A percentile compares a stretch with the other conserved stretches of the same genome.
phyloP scores from a whole-genome alignment of 2,888 invertebrate species.

The Stenurella melanura region DNA sequence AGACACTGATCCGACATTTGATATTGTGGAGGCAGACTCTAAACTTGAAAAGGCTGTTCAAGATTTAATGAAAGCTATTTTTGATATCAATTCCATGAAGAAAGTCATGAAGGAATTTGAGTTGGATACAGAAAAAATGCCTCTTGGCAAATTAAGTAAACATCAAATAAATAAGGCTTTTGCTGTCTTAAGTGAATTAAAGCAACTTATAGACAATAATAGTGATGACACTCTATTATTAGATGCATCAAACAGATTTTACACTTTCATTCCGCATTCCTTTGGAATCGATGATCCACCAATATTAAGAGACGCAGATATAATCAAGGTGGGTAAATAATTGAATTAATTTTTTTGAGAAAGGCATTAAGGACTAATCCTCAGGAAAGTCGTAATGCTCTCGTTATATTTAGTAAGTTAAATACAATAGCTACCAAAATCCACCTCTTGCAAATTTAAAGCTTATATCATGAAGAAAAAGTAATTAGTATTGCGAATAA shows the following conservation, averaged over 20 bases:
- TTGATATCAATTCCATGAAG: slow-evolving; percentile 95
- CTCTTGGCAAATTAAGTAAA: slow-evolving; percentile 92
- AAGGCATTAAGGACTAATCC: too few relatives aligned
- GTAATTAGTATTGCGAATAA: too few relatives aligned
- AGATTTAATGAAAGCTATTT: slow-evolving; percentile 88
- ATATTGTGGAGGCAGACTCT: slow-evolving; percentile 76
- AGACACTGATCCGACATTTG: slow-evolving; percentile 71
- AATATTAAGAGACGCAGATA: slow-evolving; percentile 83
- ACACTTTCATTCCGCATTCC: slow-evolving; percentile 95
- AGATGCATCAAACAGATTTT: slow-evolving; percentile 94
- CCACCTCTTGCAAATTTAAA: too few relatives aligned
- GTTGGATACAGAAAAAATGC: slow-evolving; percentile 98
- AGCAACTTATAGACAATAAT: slow-evolving; percentile 76
- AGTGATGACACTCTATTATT: slow-evolving; percentile 77
- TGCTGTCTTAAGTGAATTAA: slow-evolving; percentile 83
- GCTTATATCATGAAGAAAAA: too few relatives aligned
- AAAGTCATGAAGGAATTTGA: slow-evolving; percentile 95
- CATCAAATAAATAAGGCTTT: slow-evolving; percentile 93
- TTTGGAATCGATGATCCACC: slow-evolving; percentile 92
- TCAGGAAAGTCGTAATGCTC: too few relatives aligned
- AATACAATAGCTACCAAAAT: too few relatives aligned
- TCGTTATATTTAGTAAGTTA: too few relatives aligned
- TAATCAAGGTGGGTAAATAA: slow-evolving; percentile 77
- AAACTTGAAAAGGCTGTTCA: slow-evolving; percentile 86
- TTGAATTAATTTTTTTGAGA: not conserved